Percentiles rank a stretch among this genome's conserved stretches.
These are phyloP conservation scores for Sphyrna mokarran DNA, from an alignment of 2,113 vertebrate genomes.

Conservation along the genomic window DNA sequence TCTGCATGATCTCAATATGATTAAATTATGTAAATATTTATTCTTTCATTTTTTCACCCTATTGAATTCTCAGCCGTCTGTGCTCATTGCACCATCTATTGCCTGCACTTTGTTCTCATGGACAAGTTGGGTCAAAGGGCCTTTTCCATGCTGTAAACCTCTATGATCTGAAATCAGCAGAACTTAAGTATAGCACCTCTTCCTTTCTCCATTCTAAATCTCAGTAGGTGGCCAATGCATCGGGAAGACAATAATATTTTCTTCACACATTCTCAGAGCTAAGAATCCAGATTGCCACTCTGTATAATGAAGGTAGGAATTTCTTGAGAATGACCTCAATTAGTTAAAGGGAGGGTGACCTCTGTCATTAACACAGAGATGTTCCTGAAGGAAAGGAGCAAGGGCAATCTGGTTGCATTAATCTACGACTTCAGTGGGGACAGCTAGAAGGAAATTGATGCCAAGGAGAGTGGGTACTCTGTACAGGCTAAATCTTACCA, in stretches of 20 bases:
- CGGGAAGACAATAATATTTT: not conserved
- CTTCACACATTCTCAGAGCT: not conserved
- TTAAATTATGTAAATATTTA: not conserved
- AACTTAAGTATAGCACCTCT: not conserved
- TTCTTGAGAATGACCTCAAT: not conserved
- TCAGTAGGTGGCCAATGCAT: not conserved
- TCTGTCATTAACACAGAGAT: not conserved
- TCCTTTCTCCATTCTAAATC: not conserved
- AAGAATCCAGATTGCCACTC: not conserved
- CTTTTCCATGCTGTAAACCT: too few species aligned
- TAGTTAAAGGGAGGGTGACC: not conserved
- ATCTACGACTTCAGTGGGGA: not conserved
- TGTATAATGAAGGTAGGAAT: not conserved
- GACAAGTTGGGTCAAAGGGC: too few species aligned
- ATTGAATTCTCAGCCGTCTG: not conserved
- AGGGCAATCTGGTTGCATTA: not conserved
- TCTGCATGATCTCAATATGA: not conserved
- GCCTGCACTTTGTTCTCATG: not conserved
- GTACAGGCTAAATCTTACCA: too few species aligned
- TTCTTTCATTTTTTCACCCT: not conserved
- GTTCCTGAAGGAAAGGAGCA: not conserved
- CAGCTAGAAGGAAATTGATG: not conserved
- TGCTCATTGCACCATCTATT: not conserved
- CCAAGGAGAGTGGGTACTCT: not conserved
- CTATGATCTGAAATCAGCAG: not conserved